phyloP scores from a whole-genome alignment of 1,140 invertebrate genomes.

The Hermetia illucens region DNA sequence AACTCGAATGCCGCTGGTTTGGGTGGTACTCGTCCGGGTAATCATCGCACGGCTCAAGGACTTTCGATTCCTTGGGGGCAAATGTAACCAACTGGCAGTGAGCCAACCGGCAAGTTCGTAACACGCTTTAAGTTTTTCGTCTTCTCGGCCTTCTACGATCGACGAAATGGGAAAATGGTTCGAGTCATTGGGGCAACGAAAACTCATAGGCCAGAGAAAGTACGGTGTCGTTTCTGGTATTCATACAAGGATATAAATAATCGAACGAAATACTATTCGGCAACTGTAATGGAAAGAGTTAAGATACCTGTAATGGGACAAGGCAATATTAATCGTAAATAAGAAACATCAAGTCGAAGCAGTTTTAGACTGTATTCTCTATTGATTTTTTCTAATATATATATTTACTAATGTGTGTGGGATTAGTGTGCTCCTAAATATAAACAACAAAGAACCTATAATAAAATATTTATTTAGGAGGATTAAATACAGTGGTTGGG shows the following conservation, averaged over 20 bases:
- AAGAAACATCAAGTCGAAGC: too few species aligned
- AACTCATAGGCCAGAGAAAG: conserved; percentile 64
- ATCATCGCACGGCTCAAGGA: neutral
- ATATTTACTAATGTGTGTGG: too few species aligned
- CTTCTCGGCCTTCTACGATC: conserved; percentile 78
- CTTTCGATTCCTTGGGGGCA: conserved; percentile 15
- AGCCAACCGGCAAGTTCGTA: conserved; percentile 38
- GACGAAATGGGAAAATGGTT: conserved; percentile 51
- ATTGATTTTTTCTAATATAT: too few species aligned
- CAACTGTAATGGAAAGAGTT: conserved; percentile 58
- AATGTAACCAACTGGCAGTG: conserved; percentile 24
- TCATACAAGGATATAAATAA: conserved; percentile 10
- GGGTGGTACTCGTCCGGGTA: conserved; percentile 5
- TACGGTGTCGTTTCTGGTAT: conserved; percentile 79
- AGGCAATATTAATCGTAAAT: too few species aligned
- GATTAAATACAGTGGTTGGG: conserved; percentile 80
- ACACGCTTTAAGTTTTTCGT: conserved; percentile 79
- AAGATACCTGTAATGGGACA: conserved; percentile 53
- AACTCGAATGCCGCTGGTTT: too few species aligned
- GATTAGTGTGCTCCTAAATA: too few species aligned
- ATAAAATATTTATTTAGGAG: too few species aligned
- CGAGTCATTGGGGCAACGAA: conserved; percentile 74
- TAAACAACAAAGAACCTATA: conserved; percentile 77
- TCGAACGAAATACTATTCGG: conserved; percentile 35
- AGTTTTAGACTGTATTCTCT: too few species aligned